Evolutionary conservation across 64 coral and sea anemone species (phyloP).

Genomic region (Orbicella faveolata): DNA sequence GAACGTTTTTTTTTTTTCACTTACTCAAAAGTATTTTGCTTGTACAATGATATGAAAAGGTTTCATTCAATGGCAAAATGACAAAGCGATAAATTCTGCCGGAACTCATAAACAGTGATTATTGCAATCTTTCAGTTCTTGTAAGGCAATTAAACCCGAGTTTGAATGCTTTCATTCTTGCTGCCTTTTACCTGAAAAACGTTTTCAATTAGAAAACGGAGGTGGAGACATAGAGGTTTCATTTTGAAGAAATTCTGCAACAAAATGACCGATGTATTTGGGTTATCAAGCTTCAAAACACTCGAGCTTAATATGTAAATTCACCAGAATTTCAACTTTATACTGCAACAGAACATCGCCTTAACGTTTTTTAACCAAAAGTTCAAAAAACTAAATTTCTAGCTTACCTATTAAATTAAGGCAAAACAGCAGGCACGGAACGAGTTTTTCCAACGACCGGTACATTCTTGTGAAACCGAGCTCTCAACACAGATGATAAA

Average conservation of each 20-base stretch:
- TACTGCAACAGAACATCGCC: not conserved
- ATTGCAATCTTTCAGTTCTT: not conserved
- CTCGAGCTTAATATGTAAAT: conserved; percentile 3
- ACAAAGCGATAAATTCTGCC: not conserved
- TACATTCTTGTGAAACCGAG: conserved; percentile 37
- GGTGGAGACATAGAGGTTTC: not conserved
- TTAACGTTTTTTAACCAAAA: not conserved
- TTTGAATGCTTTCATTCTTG: not conserved
- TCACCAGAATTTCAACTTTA: not conserved
- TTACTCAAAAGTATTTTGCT: not conserved
- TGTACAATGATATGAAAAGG: not conserved
- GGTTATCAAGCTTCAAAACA: not conserved
- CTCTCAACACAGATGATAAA: conserved; percentile 16
- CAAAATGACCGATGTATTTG: not conserved
- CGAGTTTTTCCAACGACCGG: conserved; percentile 8
- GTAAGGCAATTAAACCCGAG: not conserved
- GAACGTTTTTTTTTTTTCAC: not conserved
- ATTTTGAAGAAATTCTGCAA: not conserved
- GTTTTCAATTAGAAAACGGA: not conserved
- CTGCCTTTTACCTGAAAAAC: not conserved
- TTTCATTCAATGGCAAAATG: not conserved
- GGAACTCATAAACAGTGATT: not conserved
- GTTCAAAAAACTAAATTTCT: not conserved
- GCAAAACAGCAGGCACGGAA: conserved; percentile 25
- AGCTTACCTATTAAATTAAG: conserved; percentile 41